Conservation (phyloP, 2,888 invertebrate genomes). For the Alloplasta piceator region DNA sequence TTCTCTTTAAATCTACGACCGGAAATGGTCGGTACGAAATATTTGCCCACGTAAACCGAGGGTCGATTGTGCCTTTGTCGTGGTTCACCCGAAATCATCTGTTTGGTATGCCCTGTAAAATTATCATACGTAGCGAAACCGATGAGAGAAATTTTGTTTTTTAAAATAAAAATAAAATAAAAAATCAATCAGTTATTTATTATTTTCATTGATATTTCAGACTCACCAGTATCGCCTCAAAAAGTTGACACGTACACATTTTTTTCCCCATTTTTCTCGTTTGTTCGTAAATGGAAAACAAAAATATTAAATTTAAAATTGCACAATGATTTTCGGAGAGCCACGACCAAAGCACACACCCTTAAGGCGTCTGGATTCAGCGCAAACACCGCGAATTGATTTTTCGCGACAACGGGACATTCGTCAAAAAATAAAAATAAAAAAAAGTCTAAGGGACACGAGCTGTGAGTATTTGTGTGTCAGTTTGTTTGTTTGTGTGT, state of each 20-base stretch:
- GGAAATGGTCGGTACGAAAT: constrained; percentile 35
- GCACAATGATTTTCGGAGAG: constrained; percentile 34
- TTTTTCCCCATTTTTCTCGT: not conserved
- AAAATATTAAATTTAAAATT: not conserved
- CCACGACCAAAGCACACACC: constrained; percentile 45
- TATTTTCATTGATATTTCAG: not conserved
- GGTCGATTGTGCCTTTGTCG: constrained; percentile 47
- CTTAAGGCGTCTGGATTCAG: not conserved
- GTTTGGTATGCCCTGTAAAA: constrained; percentile 66
- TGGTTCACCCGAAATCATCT: constrained; percentile 53
- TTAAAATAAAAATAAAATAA: constrained; percentile 12
- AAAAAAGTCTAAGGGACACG: no score
- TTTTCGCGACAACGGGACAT: constrained; percentile 46
- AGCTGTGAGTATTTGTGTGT: no score
- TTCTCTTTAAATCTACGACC: constrained; percentile 11
- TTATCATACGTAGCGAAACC: constrained; percentile 60
- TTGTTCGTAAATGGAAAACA: constrained; percentile 13
- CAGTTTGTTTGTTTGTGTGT: no score
- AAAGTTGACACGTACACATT: not conserved
- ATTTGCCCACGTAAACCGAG: not conserved
- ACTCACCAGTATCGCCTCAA: not conserved
- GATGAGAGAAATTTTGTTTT: constrained; percentile 20
- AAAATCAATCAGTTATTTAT: not conserved
- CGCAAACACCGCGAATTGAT: no score
- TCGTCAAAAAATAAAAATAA: constrained; percentile 28